Percentiles rank a stretch among this genome's conserved stretches.
These are phyloP conservation scores for Microctenopoma stevenorrisi DNA, from an alignment of 2,797 vertebrate species.

Conservation along the genomic window DNA sequence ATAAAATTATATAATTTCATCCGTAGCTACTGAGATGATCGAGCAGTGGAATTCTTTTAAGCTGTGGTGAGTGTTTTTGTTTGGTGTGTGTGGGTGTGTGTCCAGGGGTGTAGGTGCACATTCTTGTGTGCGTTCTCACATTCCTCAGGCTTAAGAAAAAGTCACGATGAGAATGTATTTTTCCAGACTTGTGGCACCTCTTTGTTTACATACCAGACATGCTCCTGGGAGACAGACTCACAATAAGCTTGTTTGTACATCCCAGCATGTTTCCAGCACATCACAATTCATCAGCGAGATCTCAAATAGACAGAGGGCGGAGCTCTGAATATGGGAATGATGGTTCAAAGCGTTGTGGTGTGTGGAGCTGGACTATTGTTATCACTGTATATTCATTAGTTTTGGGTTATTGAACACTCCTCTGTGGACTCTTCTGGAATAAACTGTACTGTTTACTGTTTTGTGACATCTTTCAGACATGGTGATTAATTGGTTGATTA, in stretches of 20 bases:
- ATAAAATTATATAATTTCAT: no score
- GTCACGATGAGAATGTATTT: slow-evolving; percentile 69
- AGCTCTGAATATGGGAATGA: slow-evolving; percentile 2
- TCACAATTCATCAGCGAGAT: slow-evolving; percentile 37
- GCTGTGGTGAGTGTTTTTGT: slow-evolving; percentile 18
- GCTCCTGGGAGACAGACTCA: slow-evolving; percentile 67
- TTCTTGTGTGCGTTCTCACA: slow-evolving; percentile 65
- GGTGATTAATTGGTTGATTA: neutral
- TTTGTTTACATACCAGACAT: slow-evolving; percentile 77
- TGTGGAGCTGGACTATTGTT: neutral
- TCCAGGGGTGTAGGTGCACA: slow-evolving; percentile 51
- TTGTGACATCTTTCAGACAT: neutral
- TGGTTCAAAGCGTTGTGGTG: neutral
- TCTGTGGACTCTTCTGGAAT: no score
- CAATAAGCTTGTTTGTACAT: slow-evolving; percentile 55
- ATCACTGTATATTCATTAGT: neutral
- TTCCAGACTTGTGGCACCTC: slow-evolving; percentile 61
- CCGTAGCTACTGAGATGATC: neutral
- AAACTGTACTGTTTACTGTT: neutral
- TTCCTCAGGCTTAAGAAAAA: slow-evolving; percentile 67
- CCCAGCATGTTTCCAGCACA: slow-evolving; percentile 28
- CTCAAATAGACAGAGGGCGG: slow-evolving; percentile 11
- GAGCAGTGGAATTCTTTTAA: slow-evolving; percentile 1
- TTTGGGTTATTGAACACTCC: neutral
- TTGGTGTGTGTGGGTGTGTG: neutral